phyloP scores from a whole-genome alignment of 2,113 vertebrate genomes.

The Centropristis striata region DNA sequence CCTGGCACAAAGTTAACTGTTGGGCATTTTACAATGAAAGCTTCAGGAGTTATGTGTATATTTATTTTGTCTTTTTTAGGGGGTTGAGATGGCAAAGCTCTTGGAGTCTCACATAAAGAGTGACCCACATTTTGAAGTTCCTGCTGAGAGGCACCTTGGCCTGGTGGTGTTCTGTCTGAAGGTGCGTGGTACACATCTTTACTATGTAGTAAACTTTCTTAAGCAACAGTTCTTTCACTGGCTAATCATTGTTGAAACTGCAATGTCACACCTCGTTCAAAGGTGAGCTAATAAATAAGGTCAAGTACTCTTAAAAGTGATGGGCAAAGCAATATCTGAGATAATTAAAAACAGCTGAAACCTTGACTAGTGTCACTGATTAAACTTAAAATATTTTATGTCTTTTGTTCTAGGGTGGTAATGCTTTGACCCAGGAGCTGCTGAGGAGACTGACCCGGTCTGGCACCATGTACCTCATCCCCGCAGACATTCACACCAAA shows the following conservation, averaged over 20 bases:
- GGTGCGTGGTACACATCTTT: constrained; percentile 78
- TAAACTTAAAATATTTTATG: neutral
- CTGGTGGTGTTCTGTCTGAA: constrained; percentile 96
- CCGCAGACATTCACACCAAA: constrained; percentile 89
- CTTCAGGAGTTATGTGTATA: neutral
- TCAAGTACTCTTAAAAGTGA: constrained; percentile 18
- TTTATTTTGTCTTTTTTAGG: constrained; percentile 79
- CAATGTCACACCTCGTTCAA: constrained; percentile 43
- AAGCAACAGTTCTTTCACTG: constrained; percentile 12
- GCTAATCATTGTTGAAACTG: constrained; percentile 56
- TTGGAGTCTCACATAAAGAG: constrained; percentile 92
- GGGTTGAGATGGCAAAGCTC: constrained; percentile 94
- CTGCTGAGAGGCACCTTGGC: constrained; percentile 93
- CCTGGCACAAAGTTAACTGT: neutral
- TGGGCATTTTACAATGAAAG: neutral
- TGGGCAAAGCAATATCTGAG: neutral
- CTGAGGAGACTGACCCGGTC: constrained; percentile 89
- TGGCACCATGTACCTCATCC: constrained; percentile 94
- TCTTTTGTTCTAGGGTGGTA: constrained; percentile 86
- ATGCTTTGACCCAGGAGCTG: constrained; percentile 92
- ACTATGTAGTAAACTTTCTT: neutral
- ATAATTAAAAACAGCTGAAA: neutral
- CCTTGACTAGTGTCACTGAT: neutral
- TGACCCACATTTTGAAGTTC: constrained; percentile 94
- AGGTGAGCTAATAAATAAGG: constrained; percentile 25